Percentiles rank a stretch among this genome's conserved stretches.
phyloP scores from a whole-genome alignment of 2,113 vertebrate genomes.

The Zeus faber region DNA sequence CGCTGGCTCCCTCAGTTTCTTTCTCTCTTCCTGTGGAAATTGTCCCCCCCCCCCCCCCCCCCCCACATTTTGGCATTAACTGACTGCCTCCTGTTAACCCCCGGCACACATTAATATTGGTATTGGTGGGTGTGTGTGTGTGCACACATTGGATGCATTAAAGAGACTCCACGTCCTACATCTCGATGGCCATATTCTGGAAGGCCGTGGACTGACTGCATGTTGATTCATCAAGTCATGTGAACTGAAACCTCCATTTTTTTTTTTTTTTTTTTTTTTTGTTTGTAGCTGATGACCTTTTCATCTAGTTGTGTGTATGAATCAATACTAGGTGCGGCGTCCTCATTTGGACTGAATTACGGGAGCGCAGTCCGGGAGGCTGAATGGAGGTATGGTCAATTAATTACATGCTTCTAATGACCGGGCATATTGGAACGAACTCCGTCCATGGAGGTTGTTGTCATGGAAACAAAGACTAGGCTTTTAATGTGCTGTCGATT shows the following conservation, averaged over 20 bases:
- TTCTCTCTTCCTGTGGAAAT: too few relatives aligned
- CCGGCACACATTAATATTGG: conserved; percentile 17
- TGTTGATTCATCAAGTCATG: background rate
- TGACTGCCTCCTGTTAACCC: conserved; percentile 8
- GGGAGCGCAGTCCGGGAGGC: conserved; percentile 39
- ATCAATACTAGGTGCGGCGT: background rate
- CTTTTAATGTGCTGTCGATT: conserved; percentile 56
- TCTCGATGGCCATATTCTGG: conserved; percentile 1
- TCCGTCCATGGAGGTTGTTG: conserved; percentile 56
- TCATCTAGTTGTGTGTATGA: too few relatives aligned
- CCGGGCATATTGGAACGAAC: conserved; percentile 52
- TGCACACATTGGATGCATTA: background rate
- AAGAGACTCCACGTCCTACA: background rate
- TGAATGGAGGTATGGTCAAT: conserved; percentile 66
- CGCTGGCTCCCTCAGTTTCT: background rate
- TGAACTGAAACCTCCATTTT: background rate
- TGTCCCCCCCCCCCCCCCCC: background rate
- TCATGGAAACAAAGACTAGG: conserved; percentile 58
- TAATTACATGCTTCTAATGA: conserved; percentile 74
- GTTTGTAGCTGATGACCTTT: too few relatives aligned
- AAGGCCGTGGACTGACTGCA: background rate
- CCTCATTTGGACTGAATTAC: too few relatives aligned
- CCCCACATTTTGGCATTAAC: conserved; percentile 11
- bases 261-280: background rate
- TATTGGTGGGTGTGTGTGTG: background rate